Evolutionary conservation across 2,113 vertebrate species (phyloP).

Genomic region (Podarcis cretensis): DNA sequence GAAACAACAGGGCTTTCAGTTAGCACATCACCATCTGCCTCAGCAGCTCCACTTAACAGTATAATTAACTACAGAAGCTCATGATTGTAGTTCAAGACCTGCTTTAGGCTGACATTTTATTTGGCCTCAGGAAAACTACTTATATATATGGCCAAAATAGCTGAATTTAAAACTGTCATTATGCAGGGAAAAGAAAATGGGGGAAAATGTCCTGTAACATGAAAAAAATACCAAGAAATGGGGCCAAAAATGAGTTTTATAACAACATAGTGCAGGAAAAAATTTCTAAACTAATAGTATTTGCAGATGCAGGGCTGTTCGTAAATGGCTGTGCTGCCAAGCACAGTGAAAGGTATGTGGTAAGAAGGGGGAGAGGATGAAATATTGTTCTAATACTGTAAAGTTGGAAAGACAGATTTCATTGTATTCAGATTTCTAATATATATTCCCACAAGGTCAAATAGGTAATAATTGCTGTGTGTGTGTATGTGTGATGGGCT

Average conservation of each 20-base stretch:
- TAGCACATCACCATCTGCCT: background rate
- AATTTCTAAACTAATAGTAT: constrained; percentile 21
- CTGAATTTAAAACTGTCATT: constrained; percentile 21
- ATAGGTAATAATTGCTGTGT: background rate
- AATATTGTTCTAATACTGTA: constrained; percentile 19
- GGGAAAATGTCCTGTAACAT: constrained; percentile 12
- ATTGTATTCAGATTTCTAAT: constrained; percentile 14
- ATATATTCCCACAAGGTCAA: background rate
- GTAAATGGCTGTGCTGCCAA: constrained; percentile 5
- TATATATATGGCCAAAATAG: background rate
- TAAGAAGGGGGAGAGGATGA: constrained; percentile 15
- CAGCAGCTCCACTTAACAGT: background rate
- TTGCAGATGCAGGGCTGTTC: constrained; percentile 20
- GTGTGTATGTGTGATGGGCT: background rate
- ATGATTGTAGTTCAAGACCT: background rate
- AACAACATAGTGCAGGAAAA: constrained; percentile 6
- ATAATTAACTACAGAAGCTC: background rate
- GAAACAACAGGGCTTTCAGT: background rate
- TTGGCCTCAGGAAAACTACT: background rate
- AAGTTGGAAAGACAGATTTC: background rate
- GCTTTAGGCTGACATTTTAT: constrained; percentile 7
- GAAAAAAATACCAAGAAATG: background rate
- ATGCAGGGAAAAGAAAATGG: constrained; percentile 14
- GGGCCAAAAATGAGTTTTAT: constrained; percentile 19
- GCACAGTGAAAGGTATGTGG: constrained; percentile 13